These are phyloP conservation scores for Melangyna quadrimaculata DNA, from an alignment of 2,888 invertebrate genomes.

Conservation along the genomic window DNA sequence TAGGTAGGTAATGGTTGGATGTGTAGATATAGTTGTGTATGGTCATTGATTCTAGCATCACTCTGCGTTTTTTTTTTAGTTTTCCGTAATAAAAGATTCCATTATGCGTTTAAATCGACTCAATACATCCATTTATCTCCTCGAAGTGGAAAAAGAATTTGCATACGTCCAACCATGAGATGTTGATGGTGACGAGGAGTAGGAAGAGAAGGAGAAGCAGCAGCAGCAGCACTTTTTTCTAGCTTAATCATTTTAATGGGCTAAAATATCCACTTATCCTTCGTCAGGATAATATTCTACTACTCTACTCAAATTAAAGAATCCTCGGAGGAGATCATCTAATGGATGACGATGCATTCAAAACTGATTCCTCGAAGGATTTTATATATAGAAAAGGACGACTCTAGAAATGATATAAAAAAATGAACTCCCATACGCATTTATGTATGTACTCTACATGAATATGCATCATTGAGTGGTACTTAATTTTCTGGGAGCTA, in stretches of 20 bases:
- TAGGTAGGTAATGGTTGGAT: background rate
- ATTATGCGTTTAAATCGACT: constrained; percentile 50
- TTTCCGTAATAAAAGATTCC: constrained; percentile 8
- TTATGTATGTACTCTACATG: background rate
- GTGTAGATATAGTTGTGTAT: background rate
- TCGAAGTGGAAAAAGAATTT: constrained; percentile 47
- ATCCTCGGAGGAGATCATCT: constrained; percentile 31
- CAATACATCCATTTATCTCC: constrained; percentile 60
- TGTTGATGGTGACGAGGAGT: background rate
- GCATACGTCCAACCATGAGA: background rate
- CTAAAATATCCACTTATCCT: constrained; percentile 65
- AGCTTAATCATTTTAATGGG: constrained; percentile 60
- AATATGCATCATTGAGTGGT: background rate
- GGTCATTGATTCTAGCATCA: constrained; percentile 25
- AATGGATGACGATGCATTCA: constrained; percentile 53
- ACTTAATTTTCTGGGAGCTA: constrained; percentile 25
- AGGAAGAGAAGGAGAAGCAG: background rate
- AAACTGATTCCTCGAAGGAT: constrained; percentile 37
- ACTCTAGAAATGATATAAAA: background rate
- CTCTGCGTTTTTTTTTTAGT: background rate
- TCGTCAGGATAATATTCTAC: constrained; percentile 55
- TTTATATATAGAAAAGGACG: background rate
- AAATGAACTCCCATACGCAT: constrained; percentile 1
- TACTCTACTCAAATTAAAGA: constrained; percentile 45
- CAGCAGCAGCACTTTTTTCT: constrained; percentile 30